These are phyloP conservation scores for Hyposoter didymator DNA, from an alignment of 2,888 invertebrate species.

Conservation along the genomic window DNA sequence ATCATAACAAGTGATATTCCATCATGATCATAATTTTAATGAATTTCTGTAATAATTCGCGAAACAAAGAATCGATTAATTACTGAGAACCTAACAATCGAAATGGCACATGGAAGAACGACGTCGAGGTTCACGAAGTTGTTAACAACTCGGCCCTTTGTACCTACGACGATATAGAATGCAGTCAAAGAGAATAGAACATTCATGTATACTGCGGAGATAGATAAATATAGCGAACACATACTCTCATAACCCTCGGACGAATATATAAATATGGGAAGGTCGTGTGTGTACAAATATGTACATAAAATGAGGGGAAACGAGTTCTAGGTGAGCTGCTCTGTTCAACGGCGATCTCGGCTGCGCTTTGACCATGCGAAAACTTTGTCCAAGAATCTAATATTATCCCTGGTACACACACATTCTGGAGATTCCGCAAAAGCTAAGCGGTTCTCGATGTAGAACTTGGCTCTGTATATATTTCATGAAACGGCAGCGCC, in stretches of 20 bases:
- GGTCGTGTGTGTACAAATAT: not conserved
- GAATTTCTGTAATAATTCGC: not conserved
- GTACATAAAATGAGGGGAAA: constrained; percentile 45
- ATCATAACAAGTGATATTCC: no score
- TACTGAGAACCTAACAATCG: not conserved
- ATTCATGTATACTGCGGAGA: constrained; percentile 1
- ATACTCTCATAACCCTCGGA: not conserved
- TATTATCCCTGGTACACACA: constrained; percentile 82
- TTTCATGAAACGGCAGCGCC: constrained; percentile 12
- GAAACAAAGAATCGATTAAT: not conserved
- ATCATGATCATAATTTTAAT: not conserved
- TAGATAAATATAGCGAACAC: not conserved
- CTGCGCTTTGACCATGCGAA: constrained; percentile 80
- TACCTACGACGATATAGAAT: constrained; percentile 27
- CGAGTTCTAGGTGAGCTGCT: constrained; percentile 53
- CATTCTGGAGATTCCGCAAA: constrained; percentile 80
- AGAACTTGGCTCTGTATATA: constrained; percentile 1
- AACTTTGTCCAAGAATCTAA: constrained; percentile 84
- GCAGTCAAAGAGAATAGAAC: constrained; percentile 25
- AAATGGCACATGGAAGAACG: not conserved
- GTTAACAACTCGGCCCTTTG: constrained; percentile 33
- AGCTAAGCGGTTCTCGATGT: constrained; percentile 65
- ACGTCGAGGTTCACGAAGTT: not conserved
- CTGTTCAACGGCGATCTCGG: constrained; percentile 73
- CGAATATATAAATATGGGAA: constrained; percentile 6